Evolutionary conservation across 2,888 invertebrate species (phyloP), one percentile per base, ranked within the genome.

Genomic region (Archaeoteleia sp.): DNA sequence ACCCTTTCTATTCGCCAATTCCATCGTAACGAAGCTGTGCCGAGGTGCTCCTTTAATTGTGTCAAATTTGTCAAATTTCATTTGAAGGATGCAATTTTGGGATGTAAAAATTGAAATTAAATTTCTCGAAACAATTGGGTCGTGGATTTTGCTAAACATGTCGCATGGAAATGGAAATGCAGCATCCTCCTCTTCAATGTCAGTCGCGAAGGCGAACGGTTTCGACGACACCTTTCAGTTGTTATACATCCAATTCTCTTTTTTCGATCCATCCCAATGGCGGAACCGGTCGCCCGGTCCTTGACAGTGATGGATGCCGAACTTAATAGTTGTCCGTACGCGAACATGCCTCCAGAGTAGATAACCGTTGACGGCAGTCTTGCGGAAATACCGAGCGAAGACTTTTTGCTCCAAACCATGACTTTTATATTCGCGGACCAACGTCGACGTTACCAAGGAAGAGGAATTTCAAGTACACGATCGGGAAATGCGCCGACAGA

Each of bases 221-320:
- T 4, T 5, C 40, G 32, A 46, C 27, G 30, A 45, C 49, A 17
- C 17, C 23, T 54, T 13, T 30, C 9, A 37, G 60, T 67, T 51
- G 55, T 67, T 61, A 45, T 34, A 37, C 9, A 27, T 10, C 34
- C 49, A 37, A 65, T 68, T 55, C 40, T 49, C 53, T 57, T 60
- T 68, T 62, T 60, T 10, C 30, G 14, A 23, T 46, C 32, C 45
- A 35, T 54, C 9, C 12, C 32, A 48, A 46, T 27, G 20, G 34
- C 10, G 29, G 13, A 39, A 42, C 48, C 49, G 49, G 40, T 45
- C 32, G 27, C 57, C 34, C 51, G 8, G 68, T 43, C 45, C 57
- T 55, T 76, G 77, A 78, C 79, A 77, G 72, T 80, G 80, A 81
- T 79, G 70, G 78, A 80, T 80, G 75, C 70, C 72, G 72, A 76